These are phyloP conservation scores for Brachyptera risi DNA, from an alignment of 2,888 invertebrate genomes.

Conservation along the genomic window DNA sequence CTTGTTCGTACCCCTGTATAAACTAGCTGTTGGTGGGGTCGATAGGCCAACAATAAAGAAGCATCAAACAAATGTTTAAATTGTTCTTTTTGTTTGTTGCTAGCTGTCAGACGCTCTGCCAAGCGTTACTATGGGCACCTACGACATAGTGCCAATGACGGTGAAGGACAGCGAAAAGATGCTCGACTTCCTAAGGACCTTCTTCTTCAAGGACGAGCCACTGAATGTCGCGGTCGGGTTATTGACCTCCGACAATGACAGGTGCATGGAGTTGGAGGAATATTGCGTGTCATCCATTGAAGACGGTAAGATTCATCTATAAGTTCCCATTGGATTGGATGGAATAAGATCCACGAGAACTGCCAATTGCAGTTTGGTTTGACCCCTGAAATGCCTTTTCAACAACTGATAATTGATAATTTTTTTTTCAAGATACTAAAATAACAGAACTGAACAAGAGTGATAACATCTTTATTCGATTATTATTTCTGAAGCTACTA, in stretches of 20 bases:
- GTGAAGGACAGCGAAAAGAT: conserved; percentile 53
- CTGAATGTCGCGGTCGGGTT: conserved; percentile 57
- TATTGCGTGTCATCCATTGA: conserved; percentile 55
- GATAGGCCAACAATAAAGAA: too few relatives aligned
- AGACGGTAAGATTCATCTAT: conserved; percentile 42
- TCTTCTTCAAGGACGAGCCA: conserved; percentile 70
- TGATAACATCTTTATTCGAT: too few relatives aligned
- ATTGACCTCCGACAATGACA: conserved; percentile 52
- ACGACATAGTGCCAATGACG: conserved; percentile 46
- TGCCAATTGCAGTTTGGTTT: too few relatives aligned
- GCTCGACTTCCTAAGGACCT: conserved; percentile 55
- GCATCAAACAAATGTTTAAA: too few relatives aligned
- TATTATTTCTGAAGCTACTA: too few relatives aligned
- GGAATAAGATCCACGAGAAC: too few relatives aligned
- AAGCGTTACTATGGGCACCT: conserved; percentile 35
- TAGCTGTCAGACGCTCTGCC: background rate
- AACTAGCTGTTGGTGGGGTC: too few relatives aligned
- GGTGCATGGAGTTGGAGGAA: conserved; percentile 60
- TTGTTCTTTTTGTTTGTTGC: background rate
- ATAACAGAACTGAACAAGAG: too few relatives aligned
- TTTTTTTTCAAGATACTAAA: too few relatives aligned
- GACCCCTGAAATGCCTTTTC: too few relatives aligned
- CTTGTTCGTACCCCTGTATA: too few relatives aligned
- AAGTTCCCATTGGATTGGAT: background rate
- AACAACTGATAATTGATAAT: too few relatives aligned